phyloP scores from a whole-genome alignment of 2,888 invertebrate genomes.

The Stictocephala bisonia region DNA sequence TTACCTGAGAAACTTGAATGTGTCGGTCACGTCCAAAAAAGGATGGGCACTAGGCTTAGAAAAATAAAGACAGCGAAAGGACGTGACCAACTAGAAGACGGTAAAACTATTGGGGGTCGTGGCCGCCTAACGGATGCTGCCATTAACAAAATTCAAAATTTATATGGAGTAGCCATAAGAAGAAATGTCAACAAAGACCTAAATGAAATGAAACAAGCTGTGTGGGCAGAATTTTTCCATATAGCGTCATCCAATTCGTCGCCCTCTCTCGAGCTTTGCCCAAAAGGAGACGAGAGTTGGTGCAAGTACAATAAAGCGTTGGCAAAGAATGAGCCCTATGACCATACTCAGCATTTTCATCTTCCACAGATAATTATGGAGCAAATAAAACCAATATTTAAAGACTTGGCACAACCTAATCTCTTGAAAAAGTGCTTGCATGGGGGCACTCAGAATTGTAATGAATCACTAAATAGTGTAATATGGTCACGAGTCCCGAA shows the following conservation, averaged over 20 bases:
- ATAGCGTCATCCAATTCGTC: slow-evolving; percentile 55
- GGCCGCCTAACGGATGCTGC: slow-evolving; percentile 55
- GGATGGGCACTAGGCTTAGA: slow-evolving; percentile 51
- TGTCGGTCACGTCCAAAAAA: too few species aligned
- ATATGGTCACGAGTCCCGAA: slow-evolving; percentile 35
- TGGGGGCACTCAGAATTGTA: slow-evolving; percentile 31
- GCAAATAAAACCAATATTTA: slow-evolving; percentile 28
- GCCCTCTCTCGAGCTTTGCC: slow-evolving; percentile 56
- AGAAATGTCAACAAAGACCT: slow-evolving; percentile 53
- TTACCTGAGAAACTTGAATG: slow-evolving; percentile 41
- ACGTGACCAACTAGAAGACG: slow-evolving; percentile 32
- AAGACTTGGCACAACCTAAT: not conserved
- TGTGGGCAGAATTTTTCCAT: slow-evolving; percentile 59
- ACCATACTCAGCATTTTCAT: not conserved
- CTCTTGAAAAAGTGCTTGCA: slow-evolving; percentile 31
- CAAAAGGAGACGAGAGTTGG: slow-evolving; percentile 31
- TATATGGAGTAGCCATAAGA: slow-evolving; percentile 58
- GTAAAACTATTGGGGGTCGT: slow-evolving; percentile 51
- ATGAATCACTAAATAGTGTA: slow-evolving; percentile 21
- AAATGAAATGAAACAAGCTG: slow-evolving; percentile 53
- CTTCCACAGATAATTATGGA: too few species aligned
- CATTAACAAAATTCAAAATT: slow-evolving; percentile 56
- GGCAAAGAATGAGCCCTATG: slow-evolving; percentile 1
- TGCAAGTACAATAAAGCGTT: slow-evolving; percentile 49
- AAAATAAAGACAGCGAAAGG: slow-evolving; percentile 29